A percentile compares a stretch with the other conserved stretches of the same genome.
Conservation (phyloP, 1,140 invertebrate genomes). For the Carcinoscorpius rotundicauda region DNA sequence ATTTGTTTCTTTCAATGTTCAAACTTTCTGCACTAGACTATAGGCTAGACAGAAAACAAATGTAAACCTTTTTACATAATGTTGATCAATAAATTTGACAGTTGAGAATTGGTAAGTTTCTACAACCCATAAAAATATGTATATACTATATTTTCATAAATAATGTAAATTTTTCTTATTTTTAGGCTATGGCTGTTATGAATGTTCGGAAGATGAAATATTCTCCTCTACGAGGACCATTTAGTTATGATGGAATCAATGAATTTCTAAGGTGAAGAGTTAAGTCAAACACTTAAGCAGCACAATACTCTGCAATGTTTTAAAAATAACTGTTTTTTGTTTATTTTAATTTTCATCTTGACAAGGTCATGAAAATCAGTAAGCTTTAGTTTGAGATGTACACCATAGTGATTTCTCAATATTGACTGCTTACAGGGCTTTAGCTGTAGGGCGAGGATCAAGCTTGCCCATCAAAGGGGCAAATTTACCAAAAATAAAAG, state of each 20-base stretch:
- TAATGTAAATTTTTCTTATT: constrained; percentile 56
- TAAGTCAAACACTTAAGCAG: not conserved
- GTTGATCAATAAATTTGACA: no score
- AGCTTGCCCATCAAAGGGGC: constrained; percentile 79
- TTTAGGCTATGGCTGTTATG: constrained; percentile 84
- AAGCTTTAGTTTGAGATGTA: not conserved
- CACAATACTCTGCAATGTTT: not conserved
- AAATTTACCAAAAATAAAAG: constrained; percentile 61
- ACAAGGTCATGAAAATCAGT: no score
- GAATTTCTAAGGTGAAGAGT: constrained; percentile 67
- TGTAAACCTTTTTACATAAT: not conserved
- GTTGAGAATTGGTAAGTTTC: no score
- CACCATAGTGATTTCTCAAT: not conserved
- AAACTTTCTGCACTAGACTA: not conserved
- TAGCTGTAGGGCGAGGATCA: constrained; percentile 87
- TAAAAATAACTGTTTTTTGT: constrained; percentile 13
- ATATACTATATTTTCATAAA: constrained; percentile 8
- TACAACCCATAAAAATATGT: no score
- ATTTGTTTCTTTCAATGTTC: not conserved
- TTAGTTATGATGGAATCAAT: constrained; percentile 85
- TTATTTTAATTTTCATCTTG: constrained; percentile 3
- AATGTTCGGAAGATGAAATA: constrained; percentile 97
- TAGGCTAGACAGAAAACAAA: not conserved
- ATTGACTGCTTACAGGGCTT: constrained; percentile 50
- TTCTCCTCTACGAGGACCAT: constrained; percentile 82